These are phyloP conservation scores for Petrocephalus microphthalmus DNA, from an alignment of 2,113 vertebrate species.

Conservation along the genomic window DNA sequence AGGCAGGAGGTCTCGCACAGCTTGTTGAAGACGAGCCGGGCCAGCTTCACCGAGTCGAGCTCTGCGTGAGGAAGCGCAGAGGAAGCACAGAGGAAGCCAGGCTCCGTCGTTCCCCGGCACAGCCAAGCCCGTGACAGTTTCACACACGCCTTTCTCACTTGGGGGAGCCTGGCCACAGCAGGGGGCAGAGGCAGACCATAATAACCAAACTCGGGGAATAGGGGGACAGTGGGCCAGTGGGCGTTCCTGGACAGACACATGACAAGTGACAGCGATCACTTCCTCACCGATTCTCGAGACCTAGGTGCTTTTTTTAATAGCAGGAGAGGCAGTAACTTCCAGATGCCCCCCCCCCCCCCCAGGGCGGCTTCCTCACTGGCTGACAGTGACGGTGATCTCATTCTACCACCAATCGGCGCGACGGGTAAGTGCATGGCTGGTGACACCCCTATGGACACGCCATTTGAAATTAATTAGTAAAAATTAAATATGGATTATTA, in stretches of 20 bases:
- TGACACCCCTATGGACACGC: background rate
- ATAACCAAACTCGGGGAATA: background rate
- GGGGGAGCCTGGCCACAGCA: background rate
- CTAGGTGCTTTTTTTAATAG: background rate
- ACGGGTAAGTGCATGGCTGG: background rate
- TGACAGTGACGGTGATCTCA: background rate
- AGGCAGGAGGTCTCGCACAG: constrained; percentile 83
- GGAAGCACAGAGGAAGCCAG: constrained; percentile 28
- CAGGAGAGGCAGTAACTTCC: background rate
- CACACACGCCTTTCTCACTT: background rate
- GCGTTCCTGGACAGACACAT: background rate
- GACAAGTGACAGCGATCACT: background rate
- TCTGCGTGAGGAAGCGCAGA: constrained; percentile 58
- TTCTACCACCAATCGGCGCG: background rate
- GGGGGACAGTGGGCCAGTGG: background rate
- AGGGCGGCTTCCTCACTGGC: background rate
- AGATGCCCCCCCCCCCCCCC: background rate
- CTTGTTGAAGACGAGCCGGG: constrained; percentile 79
- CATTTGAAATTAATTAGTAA: background rate
- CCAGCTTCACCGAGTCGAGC: constrained; percentile 83
- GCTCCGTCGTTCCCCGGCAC: background rate
- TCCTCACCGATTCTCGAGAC: background rate
- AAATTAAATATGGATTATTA: background rate
- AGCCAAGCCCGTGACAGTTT: background rate
- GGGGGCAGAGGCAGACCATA: background rate